Conservation (phyloP, 2,888 invertebrate species). For the Mamestra brassicae region DNA sequence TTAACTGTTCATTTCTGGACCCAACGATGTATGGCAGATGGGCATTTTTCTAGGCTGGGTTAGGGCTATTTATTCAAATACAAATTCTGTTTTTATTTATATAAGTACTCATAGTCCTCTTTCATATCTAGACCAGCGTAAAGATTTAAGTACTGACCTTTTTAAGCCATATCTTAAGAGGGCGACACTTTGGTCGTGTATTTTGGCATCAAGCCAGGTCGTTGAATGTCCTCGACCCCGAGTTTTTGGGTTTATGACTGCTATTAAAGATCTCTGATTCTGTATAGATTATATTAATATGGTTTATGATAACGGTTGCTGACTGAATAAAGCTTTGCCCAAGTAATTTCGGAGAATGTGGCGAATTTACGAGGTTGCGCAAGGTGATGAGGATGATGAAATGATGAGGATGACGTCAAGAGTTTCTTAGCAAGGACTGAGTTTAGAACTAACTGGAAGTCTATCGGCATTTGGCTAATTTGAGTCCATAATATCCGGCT, state of each 20-base stretch:
- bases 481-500: background rate
- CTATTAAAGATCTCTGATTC: slow-evolving; percentile 51
- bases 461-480: background rate
- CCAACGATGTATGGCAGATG: no score
- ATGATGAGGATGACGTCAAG: background rate
- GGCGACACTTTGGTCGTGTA: slow-evolving; percentile 34
- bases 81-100: background rate
- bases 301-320: slow-evolving; percentile 30
- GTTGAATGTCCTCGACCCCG: slow-evolving; percentile 28
- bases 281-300: slow-evolving; percentile 36
- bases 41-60: no score
- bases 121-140: slow-evolving; percentile 3
- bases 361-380: background rate
- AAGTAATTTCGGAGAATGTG: background rate
- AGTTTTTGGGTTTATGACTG: slow-evolving; percentile 45
- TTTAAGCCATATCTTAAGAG: slow-evolving; percentile 29
- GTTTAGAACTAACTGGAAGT: background rate
- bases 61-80: no score
- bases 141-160: slow-evolving; percentile 28
- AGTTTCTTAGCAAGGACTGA: background rate
- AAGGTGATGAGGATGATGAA: background rate
- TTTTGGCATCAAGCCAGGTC: slow-evolving; percentile 54
- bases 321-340: slow-evolving; percentile 7
- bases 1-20: no score
- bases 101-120: background rate